These are phyloP conservation scores for Petrocephalus sullivani DNA, from an alignment of 2,797 vertebrate species.

Conservation along the genomic window DNA sequence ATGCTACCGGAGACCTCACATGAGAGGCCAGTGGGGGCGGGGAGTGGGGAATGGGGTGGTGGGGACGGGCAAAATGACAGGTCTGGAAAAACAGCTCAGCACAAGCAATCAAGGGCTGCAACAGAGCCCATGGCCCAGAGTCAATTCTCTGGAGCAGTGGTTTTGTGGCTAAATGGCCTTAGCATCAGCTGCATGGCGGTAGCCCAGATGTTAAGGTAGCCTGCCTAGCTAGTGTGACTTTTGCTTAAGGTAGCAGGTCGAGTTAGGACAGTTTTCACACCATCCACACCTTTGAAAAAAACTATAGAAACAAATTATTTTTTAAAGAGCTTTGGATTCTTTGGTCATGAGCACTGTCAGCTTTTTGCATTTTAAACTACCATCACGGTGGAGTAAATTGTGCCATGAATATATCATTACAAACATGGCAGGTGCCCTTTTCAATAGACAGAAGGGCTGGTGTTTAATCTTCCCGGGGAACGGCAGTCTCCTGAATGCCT, in stretches of 20 bases:
- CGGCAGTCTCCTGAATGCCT: neutral
- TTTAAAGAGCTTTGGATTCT: conserved; percentile 1
- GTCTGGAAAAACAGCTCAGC: conserved; percentile 15
- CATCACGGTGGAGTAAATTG: neutral
- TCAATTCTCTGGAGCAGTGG: conserved; percentile 6
- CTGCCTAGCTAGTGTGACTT: neutral
- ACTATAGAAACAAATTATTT: neutral
- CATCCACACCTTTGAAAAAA: neutral
- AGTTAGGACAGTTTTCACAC: neutral
- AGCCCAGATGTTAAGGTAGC: neutral
- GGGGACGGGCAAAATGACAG: conserved; percentile 4
- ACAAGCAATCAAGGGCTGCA: conserved; percentile 10
- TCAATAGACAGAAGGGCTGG: neutral
- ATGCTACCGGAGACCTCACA: conserved; percentile 3
- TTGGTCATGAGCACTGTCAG: neutral
- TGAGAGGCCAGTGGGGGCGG: neutral
- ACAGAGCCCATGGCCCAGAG: conserved; percentile 1
- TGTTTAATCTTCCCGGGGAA: neutral
- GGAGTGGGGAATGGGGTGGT: neutral
- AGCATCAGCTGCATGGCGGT: neutral
- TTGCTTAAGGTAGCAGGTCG: neutral
- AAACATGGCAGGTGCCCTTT: neutral
- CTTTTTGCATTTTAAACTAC: neutral
- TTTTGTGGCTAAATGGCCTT: conserved; percentile 5
- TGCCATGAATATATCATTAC: neutral